A percentile compares a stretch with the other conserved stretches of the same genome.
Evolutionary conservation across 2,888 invertebrate genomes (phyloP).

Genomic region (Polia nebulosa): DNA sequence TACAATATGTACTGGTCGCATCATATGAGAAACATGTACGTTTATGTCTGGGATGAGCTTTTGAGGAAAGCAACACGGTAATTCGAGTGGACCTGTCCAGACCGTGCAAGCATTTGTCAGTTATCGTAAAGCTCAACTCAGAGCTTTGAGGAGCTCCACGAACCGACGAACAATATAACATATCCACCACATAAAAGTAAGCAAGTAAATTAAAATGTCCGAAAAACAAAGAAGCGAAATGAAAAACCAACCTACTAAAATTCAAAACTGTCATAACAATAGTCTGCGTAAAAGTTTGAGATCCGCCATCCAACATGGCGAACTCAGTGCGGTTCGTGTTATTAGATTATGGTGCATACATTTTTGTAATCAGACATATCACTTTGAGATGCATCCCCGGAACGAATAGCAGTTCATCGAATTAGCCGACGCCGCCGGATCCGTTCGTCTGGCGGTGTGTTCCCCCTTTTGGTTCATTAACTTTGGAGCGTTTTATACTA

Average conservation of each 20-base stretch:
- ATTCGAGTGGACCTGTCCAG: no score
- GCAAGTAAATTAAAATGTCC: no score
- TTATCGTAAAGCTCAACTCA: no score
- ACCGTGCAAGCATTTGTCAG: no score
- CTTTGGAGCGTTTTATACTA: conserved; percentile 15
- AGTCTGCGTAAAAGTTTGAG: conserved; percentile 50
- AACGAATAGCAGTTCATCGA: conserved; percentile 69
- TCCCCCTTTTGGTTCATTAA: conserved; percentile 46
- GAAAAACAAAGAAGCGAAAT: neutral
- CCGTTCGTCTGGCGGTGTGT: conserved; percentile 25
- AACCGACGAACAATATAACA: no score
- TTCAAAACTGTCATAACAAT: conserved; percentile 21
- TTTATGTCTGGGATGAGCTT: no score
- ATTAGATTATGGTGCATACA: conserved; percentile 72
- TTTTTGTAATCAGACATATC: conserved; percentile 77
- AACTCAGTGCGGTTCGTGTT: conserved; percentile 58
- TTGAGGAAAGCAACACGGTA: no score
- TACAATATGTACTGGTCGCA: no score
- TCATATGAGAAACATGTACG: no score
- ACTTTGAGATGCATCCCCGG: conserved; percentile 64
- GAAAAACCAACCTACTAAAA: neutral
- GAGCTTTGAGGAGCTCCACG: no score
- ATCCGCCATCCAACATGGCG: conserved; percentile 31
- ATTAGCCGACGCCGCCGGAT: conserved; percentile 67
- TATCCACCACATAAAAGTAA: no score